These are phyloP conservation scores for Enteromius anoplus DNA, from an alignment of 2,797 vertebrate species.

Conservation along the genomic window DNA sequence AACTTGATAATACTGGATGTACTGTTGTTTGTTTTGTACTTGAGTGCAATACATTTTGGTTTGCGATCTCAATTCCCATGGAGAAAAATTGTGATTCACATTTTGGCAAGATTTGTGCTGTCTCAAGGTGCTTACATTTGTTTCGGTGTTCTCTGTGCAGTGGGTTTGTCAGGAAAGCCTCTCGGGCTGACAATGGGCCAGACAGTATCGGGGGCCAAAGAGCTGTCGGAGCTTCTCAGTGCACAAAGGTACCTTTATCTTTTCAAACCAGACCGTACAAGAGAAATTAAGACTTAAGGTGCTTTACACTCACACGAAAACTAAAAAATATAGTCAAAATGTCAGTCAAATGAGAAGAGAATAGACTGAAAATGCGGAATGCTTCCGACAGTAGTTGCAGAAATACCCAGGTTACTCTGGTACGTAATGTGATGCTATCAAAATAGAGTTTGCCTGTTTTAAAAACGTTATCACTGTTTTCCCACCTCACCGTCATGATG, in stretches of 20 bases:
- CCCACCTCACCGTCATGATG: background rate
- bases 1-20: too few relatives aligned
- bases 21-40: too few relatives aligned
- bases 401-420: background rate
- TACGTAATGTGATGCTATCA: background rate
- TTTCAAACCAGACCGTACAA: background rate
- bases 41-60: too few relatives aligned
- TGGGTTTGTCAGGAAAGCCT: constrained; percentile 80
- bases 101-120: too few relatives aligned
- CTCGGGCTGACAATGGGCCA: constrained; percentile 81
- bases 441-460: background rate
- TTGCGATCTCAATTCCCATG: too few relatives aligned
- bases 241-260: constrained; percentile 81
- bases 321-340: too few relatives aligned
- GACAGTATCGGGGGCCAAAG: constrained; percentile 81
- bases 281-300: background rate
- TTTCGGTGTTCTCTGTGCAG: constrained; percentile 52
- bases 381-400: background rate
- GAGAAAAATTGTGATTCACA: too few relatives aligned
- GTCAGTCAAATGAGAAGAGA: background rate
- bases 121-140: background rate
- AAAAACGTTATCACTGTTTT: too few relatives aligned
- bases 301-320: background rate
- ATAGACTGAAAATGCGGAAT: too few relatives aligned
- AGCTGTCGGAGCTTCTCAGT: constrained; percentile 87